Base-by-base conservation (phyloP, 2,888 invertebrate genomes). In the Cephus spinipes region DNA sequence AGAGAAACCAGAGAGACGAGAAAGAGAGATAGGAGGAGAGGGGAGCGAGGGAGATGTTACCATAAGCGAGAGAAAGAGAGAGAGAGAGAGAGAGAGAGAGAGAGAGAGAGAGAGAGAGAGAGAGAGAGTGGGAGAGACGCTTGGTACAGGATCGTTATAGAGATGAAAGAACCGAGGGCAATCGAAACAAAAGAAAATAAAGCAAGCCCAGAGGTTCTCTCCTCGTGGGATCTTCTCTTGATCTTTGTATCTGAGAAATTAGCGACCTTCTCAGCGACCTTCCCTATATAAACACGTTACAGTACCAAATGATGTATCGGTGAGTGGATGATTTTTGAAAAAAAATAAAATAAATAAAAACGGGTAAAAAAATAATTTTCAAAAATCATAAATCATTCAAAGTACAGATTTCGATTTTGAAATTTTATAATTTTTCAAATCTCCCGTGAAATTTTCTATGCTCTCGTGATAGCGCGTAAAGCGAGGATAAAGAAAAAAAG, bases 181-280 rank as follows among this genome's bases (percentile, higher is more conserved):
- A 80, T 81, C 80, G 75, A 82, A 83, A 83, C 82, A 82, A 82
- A 83, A 79, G 79, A 82, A 82, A 78, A 81, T 71, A 55, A 55
- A 55, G 55, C 55, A 55, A 55, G 9, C 55, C 23, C 55, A 55
- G 55, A 55, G 55, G 55, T 55, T 55, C 55, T 55, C 55, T 55
- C 55, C 55, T 55, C 55, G 55, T 55, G 55, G 55, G 55, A 55
- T 55, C 55, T 55, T 55, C 55, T 55, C 55, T 55, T 55, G 55
- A 55, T 55, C 55, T 55, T 55, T 23, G 23, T 2, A 9, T 55
- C 55, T 9, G 9, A 55, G 55, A 23, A 55, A 55, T 55, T 55
- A 55, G 55, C 55, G 55, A 23, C 55, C 55, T 55, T 55, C 55
- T 55, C 55, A 9, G 23, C 55, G 55, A 55, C 55, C 55, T 55